These are phyloP conservation scores for Eonycteris spelaea DNA, from an alignment of 2,113 vertebrate genomes.

Conservation along the genomic window DNA sequence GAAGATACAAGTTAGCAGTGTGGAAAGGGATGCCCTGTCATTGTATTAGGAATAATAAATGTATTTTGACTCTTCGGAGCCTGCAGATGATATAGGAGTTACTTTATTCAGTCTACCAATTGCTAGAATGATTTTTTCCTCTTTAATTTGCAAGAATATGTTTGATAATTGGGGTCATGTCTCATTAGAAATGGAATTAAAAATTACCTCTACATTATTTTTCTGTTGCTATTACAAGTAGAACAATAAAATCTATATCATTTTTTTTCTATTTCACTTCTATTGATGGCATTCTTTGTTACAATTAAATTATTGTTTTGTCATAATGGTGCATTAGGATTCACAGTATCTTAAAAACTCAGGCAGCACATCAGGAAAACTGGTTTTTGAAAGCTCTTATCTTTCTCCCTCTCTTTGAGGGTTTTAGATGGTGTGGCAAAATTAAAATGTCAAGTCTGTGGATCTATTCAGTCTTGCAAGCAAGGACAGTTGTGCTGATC, in stretches of 20 bases:
- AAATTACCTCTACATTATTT: not conserved
- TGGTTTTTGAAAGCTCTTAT: constrained; percentile 67
- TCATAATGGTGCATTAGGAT: constrained; percentile 63
- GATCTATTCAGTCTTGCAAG: constrained; percentile 85
- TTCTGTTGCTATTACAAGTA: not conserved
- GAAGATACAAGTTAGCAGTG: not conserved
- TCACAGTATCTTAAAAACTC: constrained; percentile 73
- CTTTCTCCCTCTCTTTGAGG: not conserved
- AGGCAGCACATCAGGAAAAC: constrained; percentile 71
- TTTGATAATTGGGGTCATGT: not conserved
- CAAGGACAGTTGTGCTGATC: constrained; percentile 82
- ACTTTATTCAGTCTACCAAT: not conserved
- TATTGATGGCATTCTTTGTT: constrained; percentile 59
- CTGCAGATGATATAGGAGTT: not conserved
- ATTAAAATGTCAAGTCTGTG: constrained; percentile 57
- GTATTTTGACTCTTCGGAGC: not conserved
- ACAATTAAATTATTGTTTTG: constrained; percentile 77
- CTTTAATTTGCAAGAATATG: not conserved
- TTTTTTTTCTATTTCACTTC: constrained; percentile 47
- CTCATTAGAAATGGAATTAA: constrained; percentile 13
- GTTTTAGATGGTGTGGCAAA: constrained; percentile 67
- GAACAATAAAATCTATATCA: constrained; percentile 28
- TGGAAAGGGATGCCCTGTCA: not conserved
- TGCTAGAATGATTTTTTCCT: not conserved
- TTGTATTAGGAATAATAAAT: not conserved